Conservation (phyloP, 1,140 invertebrate species). For the Drosophila funebris region DNA sequence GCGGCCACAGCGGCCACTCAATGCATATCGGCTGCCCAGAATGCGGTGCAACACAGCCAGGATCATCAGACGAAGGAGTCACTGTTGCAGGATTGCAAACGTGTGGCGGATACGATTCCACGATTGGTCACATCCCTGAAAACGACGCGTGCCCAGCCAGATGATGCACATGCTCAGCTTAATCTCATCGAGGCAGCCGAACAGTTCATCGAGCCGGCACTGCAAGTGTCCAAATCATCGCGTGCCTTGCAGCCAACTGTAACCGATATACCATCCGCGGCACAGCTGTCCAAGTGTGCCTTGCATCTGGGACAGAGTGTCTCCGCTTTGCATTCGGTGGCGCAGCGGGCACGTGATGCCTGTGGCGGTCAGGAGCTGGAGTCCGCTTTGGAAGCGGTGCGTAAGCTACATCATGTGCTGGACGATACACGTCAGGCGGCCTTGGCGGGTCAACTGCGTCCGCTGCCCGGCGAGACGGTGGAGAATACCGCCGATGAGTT, state of each 20-base stretch:
- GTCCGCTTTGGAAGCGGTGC: conserved; percentile 92
- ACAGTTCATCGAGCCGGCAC: conserved; percentile 90
- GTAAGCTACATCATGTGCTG: conserved; percentile 91
- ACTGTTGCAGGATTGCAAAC: conserved; percentile 90
- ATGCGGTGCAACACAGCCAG: conserved; percentile 86
- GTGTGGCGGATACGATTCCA: conserved; percentile 92
- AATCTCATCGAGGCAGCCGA: conserved; percentile 94
- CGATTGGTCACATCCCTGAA: conserved; percentile 92
- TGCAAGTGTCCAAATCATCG: conserved; percentile 90
- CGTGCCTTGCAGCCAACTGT: conserved; percentile 94
- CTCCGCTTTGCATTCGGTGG: conserved; percentile 88
- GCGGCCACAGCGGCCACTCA: conserved; percentile 95
- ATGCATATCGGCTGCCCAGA: conserved; percentile 93
- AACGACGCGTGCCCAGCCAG: conserved; percentile 88
- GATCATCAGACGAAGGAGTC: conserved; percentile 85
- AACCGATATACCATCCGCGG: conserved; percentile 90
- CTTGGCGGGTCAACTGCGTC: conserved; percentile 88
- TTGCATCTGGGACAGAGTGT: conserved; percentile 82
- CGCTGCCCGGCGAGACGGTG: conserved; percentile 93
- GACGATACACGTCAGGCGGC: conserved; percentile 91
- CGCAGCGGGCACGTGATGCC: conserved; percentile 93
- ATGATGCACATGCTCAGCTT: conserved; percentile 90
- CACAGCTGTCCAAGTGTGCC: conserved; percentile 85
- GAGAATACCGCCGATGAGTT: conserved; percentile 91
- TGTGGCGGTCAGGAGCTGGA: conserved; percentile 94